Base-by-base conservation (phyloP, 2,888 invertebrate genomes). In the Drosophila recens region DNA sequence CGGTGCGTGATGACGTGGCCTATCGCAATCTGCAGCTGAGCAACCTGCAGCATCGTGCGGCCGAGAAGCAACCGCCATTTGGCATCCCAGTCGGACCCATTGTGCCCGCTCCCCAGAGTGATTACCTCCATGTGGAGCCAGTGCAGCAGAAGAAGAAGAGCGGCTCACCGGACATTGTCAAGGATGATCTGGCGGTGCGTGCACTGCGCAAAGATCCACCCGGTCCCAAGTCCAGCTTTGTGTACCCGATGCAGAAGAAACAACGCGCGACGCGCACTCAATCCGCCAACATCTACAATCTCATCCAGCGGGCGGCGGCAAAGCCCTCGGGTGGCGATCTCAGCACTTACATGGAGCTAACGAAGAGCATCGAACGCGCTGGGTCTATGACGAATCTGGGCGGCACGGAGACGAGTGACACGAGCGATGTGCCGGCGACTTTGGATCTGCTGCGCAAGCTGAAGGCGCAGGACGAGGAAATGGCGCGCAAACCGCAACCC, bases 41-140 rank as follows among this genome's bases (percentile, higher is more conserved):
- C 10, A 97, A 97, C 83, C 95, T 95, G 90, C 94, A 94, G 51
- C 92, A 95, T 45, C 96, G 95, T 91, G 94, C 96, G 6, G 90
- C 95, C 3, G 97, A 97, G 58, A 96, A 96, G 15, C 98, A 98
- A 90, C 97, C 97, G 40, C 97, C 96, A 1, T 98, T 98, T 91
- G 98, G 98, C 20, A 98, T 98, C 89, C 98, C 98, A 0, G 91
- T 97, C 40, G 97, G 97, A 2, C 97, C 97, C 11, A 95, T 97
- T 23, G 94, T 96, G 0, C 95, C 96, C 1, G 96, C 97, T 5
- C 95, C 97, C 0, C 95, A 95, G 69, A 96, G 95, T 81, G 97
- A 98, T 91, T 98, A 98, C 90, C 93, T 98, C 62, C 97, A 97
- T 90, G 96, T 96, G 1, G 94, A 94, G 13, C 96, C 96, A 3